Percentiles rank a stretch among this genome's conserved stretches.
Conservation (phyloP, 2,113 vertebrate genomes). For the Scolopax mira region DNA sequence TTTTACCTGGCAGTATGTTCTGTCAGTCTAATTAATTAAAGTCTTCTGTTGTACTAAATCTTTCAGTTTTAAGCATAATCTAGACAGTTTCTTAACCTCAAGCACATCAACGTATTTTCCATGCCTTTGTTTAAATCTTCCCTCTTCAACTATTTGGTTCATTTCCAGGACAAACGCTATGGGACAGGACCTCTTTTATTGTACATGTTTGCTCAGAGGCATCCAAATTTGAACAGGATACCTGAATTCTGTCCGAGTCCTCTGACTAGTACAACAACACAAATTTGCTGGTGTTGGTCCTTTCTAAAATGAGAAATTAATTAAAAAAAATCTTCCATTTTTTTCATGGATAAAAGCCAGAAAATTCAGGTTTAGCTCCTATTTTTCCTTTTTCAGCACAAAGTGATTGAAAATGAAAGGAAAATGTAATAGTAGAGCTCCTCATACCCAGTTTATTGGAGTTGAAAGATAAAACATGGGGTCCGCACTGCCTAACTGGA, state of each 20-base stretch:
- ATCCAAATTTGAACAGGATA: neutral
- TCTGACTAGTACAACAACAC: neutral
- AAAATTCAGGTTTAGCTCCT: neutral
- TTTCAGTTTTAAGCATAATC: neutral
- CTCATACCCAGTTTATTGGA: neutral
- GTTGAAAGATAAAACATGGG: neutral
- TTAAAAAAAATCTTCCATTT: neutral
- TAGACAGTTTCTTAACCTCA: neutral
- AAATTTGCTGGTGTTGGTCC: neutral
- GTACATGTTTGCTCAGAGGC: neutral
- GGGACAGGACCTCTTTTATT: neutral
- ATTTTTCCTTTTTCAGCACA: neutral
- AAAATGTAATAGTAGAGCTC: neutral
- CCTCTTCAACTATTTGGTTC: neutral
- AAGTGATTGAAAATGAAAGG: neutral
- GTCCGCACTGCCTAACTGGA: neutral
- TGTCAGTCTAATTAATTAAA: neutral
- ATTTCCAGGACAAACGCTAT: neutral
- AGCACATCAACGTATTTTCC: neutral
- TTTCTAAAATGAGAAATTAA: neutral
- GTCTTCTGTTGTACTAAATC: neutral
- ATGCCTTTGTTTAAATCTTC: neutral
- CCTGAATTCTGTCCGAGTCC: neutral
- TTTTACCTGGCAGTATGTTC: neutral
- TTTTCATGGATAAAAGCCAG: neutral